phyloP scores from a whole-genome alignment of 2,797 vertebrate genomes.

The Sarcophilus harrisii region DNA sequence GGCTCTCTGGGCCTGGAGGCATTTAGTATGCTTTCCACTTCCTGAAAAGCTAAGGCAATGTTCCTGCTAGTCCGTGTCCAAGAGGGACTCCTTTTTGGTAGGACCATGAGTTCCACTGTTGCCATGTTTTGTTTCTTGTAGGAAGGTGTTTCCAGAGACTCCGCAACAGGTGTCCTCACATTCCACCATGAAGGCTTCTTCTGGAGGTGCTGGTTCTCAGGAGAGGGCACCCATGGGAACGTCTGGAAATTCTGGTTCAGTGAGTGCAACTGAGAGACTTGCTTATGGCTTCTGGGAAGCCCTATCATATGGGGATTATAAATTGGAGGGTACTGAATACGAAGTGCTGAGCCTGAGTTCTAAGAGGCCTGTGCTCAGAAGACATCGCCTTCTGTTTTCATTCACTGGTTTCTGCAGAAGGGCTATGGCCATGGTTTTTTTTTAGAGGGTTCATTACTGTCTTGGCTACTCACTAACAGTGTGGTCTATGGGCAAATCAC shows the following conservation, averaged over 20 bases:
- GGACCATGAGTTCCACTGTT: not conserved
- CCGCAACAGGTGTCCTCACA: slow-evolving; percentile 64
- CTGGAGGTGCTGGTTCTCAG: slow-evolving; percentile 90
- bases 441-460: not conserved
- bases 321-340: not conserved
- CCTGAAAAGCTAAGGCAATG: not conserved
- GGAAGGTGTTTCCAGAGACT: slow-evolving; percentile 29
- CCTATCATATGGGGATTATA: not conserved
- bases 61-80: not conserved
- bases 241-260: slow-evolving; percentile 92
- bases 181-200: slow-evolving; percentile 94
- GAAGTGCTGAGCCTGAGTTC: not conserved
- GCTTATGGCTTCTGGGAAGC: not conserved
- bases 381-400: not conserved
- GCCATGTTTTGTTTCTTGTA: slow-evolving; percentile 35
- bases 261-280: slow-evolving; percentile 78
- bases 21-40: not conserved
- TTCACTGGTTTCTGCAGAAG: not conserved
- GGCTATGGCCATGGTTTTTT: not conserved
- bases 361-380: not conserved
- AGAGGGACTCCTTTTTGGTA: not conserved
- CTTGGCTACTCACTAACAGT: not conserved
- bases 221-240: slow-evolving; percentile 84
- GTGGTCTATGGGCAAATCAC: not conserved
- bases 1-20: no score